Percentiles rank a stretch among this genome's conserved stretches.
Evolutionary conservation across 2,888 invertebrate genomes (phyloP).

Genomic region (Blomia tropicalis): DNA sequence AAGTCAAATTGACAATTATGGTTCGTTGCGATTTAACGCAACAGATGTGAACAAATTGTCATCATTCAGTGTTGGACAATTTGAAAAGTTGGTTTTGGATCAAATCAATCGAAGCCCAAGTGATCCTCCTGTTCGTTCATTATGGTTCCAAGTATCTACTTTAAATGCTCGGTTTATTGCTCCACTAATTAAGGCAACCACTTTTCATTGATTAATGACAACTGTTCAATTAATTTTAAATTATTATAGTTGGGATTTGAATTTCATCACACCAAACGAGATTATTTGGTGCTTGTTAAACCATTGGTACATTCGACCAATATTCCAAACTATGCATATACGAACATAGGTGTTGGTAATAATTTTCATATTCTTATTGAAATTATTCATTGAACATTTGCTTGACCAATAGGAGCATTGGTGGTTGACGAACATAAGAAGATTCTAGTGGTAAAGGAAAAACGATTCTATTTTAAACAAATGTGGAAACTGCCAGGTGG

Average conservation of each 20-base stretch:
- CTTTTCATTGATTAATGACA: not conserved
- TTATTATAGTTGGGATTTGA: conserved; percentile 48
- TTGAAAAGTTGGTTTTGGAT: not conserved
- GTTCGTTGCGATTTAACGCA: not conserved
- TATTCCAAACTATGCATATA: conserved; percentile 63
- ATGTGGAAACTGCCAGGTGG: conserved; percentile 87
- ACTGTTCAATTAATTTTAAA: not conserved
- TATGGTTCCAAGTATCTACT: conserved; percentile 13
- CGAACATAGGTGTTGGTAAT: conserved; percentile 51
- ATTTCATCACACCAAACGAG: conserved; percentile 67
- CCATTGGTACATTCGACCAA: conserved; percentile 56
- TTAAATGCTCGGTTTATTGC: not conserved
- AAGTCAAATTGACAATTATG: not conserved
- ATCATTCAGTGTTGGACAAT: not conserved
- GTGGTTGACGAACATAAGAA: conserved; percentile 60
- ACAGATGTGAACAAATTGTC: not conserved
- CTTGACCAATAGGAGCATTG: conserved; percentile 47
- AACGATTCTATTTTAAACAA: conserved; percentile 35
- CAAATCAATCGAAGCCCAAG: not conserved
- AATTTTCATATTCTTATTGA: not conserved
- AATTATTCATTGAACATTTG: not conserved
- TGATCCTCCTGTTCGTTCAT: not conserved
- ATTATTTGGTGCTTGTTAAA: conserved; percentile 59
- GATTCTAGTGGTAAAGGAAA: conserved; percentile 64
- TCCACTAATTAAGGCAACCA: conserved; percentile 16